Conservation (phyloP, 1,140 invertebrate species). For the Bombus confusus region DNA sequence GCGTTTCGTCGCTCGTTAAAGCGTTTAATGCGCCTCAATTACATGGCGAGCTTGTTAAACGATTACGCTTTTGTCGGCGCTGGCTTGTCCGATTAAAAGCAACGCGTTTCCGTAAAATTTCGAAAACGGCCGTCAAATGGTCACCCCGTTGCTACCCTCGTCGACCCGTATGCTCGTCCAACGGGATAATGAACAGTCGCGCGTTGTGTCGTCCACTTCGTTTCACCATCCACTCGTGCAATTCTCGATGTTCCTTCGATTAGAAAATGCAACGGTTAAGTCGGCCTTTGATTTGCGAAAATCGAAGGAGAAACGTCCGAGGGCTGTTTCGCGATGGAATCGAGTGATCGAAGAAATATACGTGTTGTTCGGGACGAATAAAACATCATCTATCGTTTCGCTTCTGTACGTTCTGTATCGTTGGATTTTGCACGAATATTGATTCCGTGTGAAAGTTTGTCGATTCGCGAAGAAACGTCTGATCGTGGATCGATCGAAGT, state of each 20-base stretch:
- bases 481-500: too few relatives aligned
- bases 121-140: neutral
- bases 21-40: slow-evolving; percentile 38
- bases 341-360: neutral
- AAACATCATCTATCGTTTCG: neutral
- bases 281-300: neutral
- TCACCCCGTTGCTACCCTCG: too few relatives aligned
- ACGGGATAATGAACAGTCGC: slow-evolving; percentile 13
- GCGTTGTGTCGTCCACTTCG: neutral
- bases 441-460: too few relatives aligned
- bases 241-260: neutral
- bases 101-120: neutral
- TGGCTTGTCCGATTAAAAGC: neutral
- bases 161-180: slow-evolving; percentile 11
- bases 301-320: neutral
- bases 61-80: slow-evolving; percentile 1
- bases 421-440: neutral
- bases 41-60: slow-evolving; percentile 25
- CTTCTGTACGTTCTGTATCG: too few relatives aligned
- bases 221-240: neutral
- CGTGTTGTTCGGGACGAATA: neutral
- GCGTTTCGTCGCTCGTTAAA: slow-evolving; percentile 25
- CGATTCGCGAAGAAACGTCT: too few relatives aligned
- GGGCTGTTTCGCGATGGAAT: too few relatives aligned
- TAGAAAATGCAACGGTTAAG: neutral